Base-by-base conservation (phyloP, 2,888 invertebrate genomes). In the Troilus luridus region DNA sequence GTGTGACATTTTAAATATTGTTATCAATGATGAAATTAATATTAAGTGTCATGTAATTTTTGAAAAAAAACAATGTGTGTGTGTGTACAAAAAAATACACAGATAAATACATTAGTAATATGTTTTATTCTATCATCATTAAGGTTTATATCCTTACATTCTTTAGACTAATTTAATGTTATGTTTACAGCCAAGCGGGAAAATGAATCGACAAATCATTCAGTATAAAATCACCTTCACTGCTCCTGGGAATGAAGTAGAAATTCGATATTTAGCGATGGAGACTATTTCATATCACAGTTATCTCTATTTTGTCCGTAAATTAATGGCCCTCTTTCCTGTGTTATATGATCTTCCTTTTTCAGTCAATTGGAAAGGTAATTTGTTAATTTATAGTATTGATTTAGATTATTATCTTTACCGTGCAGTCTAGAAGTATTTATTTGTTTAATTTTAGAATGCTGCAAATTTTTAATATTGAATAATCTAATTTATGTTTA, bases 321-420 rank as follows among this genome's bases (percentile, higher is more conserved):
- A 85, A 58, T 58, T 85, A 12, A 85, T 85, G 0, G 12, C 85
- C n/a, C 3, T n/a, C 12, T 85, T 85, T 58, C 85, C 85, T 21
- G 1, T 56, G 0, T 41, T 85, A 41, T n/a, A 85, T n/a, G n/a
- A 85, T 58, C 21, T 21, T 85, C 85, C 85, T 21, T 85, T 85
- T 58, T 41, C 85, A 41, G 85, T 85, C 6, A 21, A 85, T 56
- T 85, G 85, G 85, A 85, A 85, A 85, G 85, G 85, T 85, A 56
- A 56, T 85, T 77, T 41, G 1, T 60, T 17, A 60, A 9, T 12
- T 72, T 24, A n/a, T 41, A 41, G 5, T 41, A 67, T 67, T 67
- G 9, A 41, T 41, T 67, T 1, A 2, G 11, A 6, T 67, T 67
- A 11, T 67, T 67, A 24, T n/a, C 9, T 67, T 72, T 72, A 41